Base-by-base conservation (phyloP, 2,113 vertebrate species). In the Galeopterus variegatus region DNA sequence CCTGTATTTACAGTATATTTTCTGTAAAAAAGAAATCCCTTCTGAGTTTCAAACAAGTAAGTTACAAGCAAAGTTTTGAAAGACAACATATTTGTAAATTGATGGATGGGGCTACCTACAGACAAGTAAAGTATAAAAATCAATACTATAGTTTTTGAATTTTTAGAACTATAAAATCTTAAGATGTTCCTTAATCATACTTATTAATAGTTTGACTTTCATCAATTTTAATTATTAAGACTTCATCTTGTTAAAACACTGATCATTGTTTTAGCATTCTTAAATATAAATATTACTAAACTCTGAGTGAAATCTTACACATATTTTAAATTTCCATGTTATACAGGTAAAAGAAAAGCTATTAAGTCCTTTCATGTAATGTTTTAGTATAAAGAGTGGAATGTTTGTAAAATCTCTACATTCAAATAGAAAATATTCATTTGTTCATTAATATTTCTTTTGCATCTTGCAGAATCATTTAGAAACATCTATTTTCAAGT, bases 21-120 rank as follows among this genome's bases (percentile, higher is more conserved):
- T 75, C 26, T 81, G 3, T 56, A 95, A 90, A 45, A 80, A 41
- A 92, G 97, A 86, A 97, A 86, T 52, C 67, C 48, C 93, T 72
- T 87, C 41, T 67, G 21, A 84, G 17, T 85, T 97, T 70, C 65
- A 94, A 81, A 77, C 17, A 87, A 75, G 19, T 0, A 2, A 93
- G 50, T 91, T 94, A 88, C 1, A 93, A 81, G 60, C 28, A 95
- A 88, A 58, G 52, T 73, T 93, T 88, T 56, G 88, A 52, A 92
- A 90, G 45, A 76, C n/a, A 83, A 62, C 4, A 19, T 90, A 90
- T 85, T 95, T 90, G 10, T 36, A 92, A 91, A 92, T 52, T 84
- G 17, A 14, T 80, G 41, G 9, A 2, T 62, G 3, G 1, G n/a
- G 3, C 56, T 81, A 58, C 65, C 8, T 19, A 79, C 76, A 83